A percentile compares a stretch with the other conserved stretches of the same genome.
phyloP scores from a whole-genome alignment of 92 coral and sea anemone species.

The Montipora capitata region DNA sequence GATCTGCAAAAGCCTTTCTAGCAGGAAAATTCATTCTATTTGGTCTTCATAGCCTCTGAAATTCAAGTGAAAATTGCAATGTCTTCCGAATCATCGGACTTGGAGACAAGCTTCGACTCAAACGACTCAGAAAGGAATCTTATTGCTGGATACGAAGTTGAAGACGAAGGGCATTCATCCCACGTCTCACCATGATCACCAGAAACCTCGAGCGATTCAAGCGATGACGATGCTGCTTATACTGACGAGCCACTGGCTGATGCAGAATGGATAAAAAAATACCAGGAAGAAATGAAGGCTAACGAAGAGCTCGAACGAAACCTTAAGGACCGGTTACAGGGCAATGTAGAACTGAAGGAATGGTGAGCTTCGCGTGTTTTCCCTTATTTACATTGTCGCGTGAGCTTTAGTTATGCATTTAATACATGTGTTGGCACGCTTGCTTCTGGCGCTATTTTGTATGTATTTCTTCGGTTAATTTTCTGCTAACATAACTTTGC shows the following conservation, averaged over 20 bases:
- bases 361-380: neutral
- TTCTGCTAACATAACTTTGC: neutral
- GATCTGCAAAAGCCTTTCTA: too few relatives aligned
- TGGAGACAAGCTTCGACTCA: too few relatives aligned
- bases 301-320: constrained; percentile 10
- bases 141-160: neutral
- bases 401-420: neutral
- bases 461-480: neutral
- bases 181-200: neutral
- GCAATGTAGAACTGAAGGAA: constrained; percentile 12
- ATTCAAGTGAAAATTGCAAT: too few relatives aligned
- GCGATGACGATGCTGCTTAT: neutral
- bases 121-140: neutral
- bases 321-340: constrained; percentile 1
- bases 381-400: neutral
- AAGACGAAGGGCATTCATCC: too few relatives aligned
- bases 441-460: neutral
- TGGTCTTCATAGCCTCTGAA: too few relatives aligned
- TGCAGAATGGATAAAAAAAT: constrained; percentile 4
- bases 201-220: neutral
- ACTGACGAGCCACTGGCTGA: constrained; percentile 28
- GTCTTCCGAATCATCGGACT: too few relatives aligned
- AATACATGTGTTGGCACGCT: neutral
- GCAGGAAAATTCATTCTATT: too few relatives aligned
- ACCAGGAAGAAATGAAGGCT: neutral